A percentile compares a stretch with the other conserved stretches of the same genome.
These are phyloP conservation scores for Sepiola atlantica DNA, from an alignment of 2,888 invertebrate species.

Conservation along the genomic window DNA sequence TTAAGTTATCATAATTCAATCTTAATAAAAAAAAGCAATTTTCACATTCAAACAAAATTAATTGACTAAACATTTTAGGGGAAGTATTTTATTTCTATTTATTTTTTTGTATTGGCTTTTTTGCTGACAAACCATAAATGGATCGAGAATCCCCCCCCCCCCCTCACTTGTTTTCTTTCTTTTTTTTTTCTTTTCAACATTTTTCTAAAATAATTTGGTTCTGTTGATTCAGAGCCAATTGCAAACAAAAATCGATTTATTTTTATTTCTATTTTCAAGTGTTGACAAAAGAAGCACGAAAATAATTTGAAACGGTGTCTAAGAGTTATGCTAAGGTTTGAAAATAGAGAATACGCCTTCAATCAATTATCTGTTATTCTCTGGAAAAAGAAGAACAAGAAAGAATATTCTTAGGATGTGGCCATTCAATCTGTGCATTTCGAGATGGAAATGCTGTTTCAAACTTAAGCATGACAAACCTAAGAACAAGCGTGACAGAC, in stretches of 20 bases:
- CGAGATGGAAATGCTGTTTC: no score
- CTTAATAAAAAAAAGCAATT: no score
- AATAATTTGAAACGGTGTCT: not conserved
- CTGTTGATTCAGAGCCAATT: not conserved
- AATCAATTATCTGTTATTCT: not conserved
- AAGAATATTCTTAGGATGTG: no score
- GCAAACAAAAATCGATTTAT: not conserved
- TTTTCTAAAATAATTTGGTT: not conserved
- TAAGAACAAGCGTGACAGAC: no score
- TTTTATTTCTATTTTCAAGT: not conserved
- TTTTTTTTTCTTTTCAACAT: not conserved
- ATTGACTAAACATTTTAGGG: not conserved
- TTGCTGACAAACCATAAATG: no score
- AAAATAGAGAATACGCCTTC: not conserved
- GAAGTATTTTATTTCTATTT: no score
- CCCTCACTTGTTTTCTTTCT: not conserved
- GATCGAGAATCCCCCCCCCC: not conserved
- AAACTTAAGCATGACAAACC: no score
- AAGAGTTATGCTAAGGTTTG: not conserved
- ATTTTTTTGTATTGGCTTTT: no score
- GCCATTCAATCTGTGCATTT: no score
- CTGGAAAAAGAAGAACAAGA: no score
- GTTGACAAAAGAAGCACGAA: not conserved
- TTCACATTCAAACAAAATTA: not conserved
- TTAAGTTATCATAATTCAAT: no score